These are phyloP conservation scores for Emmelina monodactyla DNA, from an alignment of 2,888 invertebrate genomes.

Conservation along the genomic window DNA sequence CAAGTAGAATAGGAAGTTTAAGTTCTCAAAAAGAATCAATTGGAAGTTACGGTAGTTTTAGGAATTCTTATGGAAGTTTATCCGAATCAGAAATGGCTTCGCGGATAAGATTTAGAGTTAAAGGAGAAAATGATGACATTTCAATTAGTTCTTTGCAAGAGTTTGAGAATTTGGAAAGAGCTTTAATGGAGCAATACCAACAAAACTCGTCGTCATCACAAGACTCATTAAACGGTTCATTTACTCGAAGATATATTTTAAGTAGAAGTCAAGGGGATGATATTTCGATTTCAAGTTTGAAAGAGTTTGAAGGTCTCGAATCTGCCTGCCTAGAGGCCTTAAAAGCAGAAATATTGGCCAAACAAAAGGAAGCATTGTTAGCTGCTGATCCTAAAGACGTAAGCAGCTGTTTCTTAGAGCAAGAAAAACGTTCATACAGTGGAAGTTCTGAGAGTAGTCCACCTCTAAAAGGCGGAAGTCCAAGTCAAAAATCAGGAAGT, in stretches of 20 bases:
- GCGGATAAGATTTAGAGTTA: slow-evolving; percentile 82
- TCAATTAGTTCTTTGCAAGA: slow-evolving; percentile 94
- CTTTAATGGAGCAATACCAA: slow-evolving; percentile 81
- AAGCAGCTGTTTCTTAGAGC: slow-evolving; percentile 53
- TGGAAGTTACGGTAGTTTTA: slow-evolving; percentile 81
- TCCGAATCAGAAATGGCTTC: slow-evolving; percentile 90
- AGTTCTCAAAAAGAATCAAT: slow-evolving; percentile 81
- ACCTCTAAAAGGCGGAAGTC: slow-evolving; percentile 58
- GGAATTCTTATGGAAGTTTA: slow-evolving; percentile 89
- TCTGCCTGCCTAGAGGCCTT: slow-evolving; percentile 86
- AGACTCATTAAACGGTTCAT: slow-evolving; percentile 85
- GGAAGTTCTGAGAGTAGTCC: slow-evolving; percentile 70
- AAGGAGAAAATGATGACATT: slow-evolving; percentile 90
- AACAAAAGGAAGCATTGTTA: slow-evolving; percentile 84
- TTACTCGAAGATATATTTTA: slow-evolving; percentile 74
- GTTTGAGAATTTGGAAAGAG: slow-evolving; percentile 90
- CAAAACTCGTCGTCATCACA: slow-evolving; percentile 81
- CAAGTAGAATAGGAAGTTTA: slow-evolving; percentile 77
- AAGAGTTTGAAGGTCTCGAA: slow-evolving; percentile 93
- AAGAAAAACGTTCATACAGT: slow-evolving; percentile 57
- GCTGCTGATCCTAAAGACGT: slow-evolving; percentile 65
- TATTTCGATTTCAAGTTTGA: slow-evolving; percentile 83
- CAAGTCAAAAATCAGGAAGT: slow-evolving; percentile 38
- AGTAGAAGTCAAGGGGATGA: slow-evolving; percentile 85
- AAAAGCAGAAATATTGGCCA: slow-evolving; percentile 81